These are phyloP conservation scores for Pachycephus smyrnensis DNA, from an alignment of 2,888 invertebrate species.

Conservation along the genomic window DNA sequence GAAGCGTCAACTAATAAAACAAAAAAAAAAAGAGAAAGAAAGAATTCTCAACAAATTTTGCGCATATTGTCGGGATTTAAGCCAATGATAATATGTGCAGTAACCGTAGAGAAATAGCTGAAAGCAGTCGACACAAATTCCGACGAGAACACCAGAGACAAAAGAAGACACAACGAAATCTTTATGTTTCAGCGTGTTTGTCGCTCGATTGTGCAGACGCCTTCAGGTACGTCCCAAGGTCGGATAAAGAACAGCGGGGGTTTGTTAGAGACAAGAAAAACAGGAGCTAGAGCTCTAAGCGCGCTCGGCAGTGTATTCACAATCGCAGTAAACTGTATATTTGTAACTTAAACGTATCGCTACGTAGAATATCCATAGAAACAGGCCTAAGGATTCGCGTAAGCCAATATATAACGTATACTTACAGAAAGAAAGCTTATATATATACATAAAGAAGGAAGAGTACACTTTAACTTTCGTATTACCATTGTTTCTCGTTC, in stretches of 20 bases:
- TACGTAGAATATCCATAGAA: constrained; percentile 41
- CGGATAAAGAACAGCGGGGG: constrained; percentile 8
- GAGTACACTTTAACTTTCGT: no score
- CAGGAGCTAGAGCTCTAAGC: constrained; percentile 61
- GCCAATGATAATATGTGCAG: neutral
- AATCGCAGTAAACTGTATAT: constrained; percentile 59
- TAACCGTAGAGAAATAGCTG: no score
- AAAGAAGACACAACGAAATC: constrained; percentile 5
- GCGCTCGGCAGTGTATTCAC: constrained; percentile 67
- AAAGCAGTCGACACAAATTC: constrained; percentile 1
- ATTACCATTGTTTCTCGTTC: no score
- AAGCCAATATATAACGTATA: no score
- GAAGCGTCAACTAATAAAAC: constrained; percentile 49
- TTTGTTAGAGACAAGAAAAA: constrained; percentile 26
- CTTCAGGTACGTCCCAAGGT: neutral
- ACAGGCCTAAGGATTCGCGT: constrained; percentile 16
- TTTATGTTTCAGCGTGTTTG: neutral
- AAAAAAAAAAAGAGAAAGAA: constrained; percentile 29
- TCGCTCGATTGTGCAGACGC: neutral
- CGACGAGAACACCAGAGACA: neutral
- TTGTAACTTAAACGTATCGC: constrained; percentile 56
- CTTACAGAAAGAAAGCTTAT: no score
- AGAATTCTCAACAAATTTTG: constrained; percentile 36
- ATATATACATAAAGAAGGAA: no score
- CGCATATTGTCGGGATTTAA: constrained; percentile 1